Base-by-base conservation (phyloP, 2,888 invertebrate genomes). In the Eustalomyia histrio region DNA sequence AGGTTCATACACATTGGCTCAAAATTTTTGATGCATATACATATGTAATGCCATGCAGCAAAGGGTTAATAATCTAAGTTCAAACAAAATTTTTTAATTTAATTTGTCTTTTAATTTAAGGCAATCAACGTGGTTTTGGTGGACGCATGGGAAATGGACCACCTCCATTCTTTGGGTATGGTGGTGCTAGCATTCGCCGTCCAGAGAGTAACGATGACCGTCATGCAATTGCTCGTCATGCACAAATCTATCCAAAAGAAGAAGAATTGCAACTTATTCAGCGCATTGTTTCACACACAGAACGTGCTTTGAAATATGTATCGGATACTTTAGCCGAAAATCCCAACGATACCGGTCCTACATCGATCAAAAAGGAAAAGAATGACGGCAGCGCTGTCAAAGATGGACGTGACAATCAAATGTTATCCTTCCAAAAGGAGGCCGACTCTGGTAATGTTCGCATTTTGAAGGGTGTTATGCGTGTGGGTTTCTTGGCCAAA, bases 141-240 rank as follows among this genome's bases (percentile, higher is more conserved):
- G 89, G 89, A 1, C 88, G 88, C 24, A 86, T 88, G 83, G 89
- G 89, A 14, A 92, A 92, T 84, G 92, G 91, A 10, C 91, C 90
- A 5, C 91, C 91, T 63, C 92, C 92, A 55, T 92, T 92, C 89
- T 92, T 92, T 88, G 92, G 93, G 80, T 93, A 93, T 14, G 93
- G 94, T 60, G 85, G 84, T 21, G 87, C 85, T 5, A 86, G 86
- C 69, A 86, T 88, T 33, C 93, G 97, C 21, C 94, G 97, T 64
- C 95, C 96, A 0, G 98, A 98, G 91, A 96, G 97, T n/a, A 95
- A 95, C 17, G 99, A 99, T 91, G 99, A 99, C 91, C 94, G 97
- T 10, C 98, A 99, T 92, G 97, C 99, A 76, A 94, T 97, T 90
- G 95, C 96, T 65, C 96, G 97, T 86, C 99, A 99, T 91, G 95